These are phyloP conservation scores for Styela clava DNA, from an alignment of 23 tunicate species.

Conservation along the genomic window DNA sequence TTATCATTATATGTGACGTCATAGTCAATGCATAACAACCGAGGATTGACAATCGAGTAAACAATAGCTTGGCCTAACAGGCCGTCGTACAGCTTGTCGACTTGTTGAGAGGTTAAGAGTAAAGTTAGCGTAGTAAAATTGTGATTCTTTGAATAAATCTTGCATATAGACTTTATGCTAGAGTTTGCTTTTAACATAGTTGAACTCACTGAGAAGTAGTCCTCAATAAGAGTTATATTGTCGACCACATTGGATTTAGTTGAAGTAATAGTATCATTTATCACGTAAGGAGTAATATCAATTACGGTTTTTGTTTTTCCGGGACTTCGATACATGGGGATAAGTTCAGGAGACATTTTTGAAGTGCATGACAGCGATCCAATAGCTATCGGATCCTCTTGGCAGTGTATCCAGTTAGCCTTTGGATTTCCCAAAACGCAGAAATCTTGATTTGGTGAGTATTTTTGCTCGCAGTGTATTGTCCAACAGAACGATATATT, in stretches of 20 bases:
- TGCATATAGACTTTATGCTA: no score
- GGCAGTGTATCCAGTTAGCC: neutral
- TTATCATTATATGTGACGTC: neutral
- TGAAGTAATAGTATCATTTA: no score
- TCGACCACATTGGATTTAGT: no score
- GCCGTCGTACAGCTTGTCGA: neutral
- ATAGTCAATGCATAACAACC: neutral
- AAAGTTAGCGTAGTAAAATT: no score
- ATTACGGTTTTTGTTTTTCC: no score
- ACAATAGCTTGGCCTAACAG: neutral
- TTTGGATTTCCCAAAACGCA: neutral
- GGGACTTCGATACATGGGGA: no score
- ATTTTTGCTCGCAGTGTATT: neutral
- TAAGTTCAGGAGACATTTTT: no score
- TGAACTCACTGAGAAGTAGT: no score
- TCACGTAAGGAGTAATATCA: no score
- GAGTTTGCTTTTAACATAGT: no score
- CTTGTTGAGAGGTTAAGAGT: neutral
- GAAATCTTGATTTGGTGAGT: neutral
- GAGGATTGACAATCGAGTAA: neutral
- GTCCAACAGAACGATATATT: slow-evolving; percentile 20
- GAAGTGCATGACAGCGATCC: neutral
- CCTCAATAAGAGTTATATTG: no score
- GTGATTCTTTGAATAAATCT: no score
- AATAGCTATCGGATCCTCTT: neutral